These are phyloP conservation scores for Rhynchonycteris naso DNA, from an alignment of 2,797 vertebrate genomes.

Conservation along the genomic window DNA sequence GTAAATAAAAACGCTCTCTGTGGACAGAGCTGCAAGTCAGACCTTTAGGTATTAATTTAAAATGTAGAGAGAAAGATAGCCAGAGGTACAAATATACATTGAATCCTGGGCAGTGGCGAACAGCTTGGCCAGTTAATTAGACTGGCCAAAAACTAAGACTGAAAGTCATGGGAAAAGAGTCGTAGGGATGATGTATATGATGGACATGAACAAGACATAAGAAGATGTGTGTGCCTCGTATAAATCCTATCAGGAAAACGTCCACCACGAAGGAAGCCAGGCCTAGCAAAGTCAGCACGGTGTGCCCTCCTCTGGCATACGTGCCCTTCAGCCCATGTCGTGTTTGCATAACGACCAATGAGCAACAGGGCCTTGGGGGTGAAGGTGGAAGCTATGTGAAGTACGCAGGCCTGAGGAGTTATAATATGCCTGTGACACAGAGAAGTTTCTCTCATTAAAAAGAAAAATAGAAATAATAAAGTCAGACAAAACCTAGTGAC, in stretches of 20 bases:
- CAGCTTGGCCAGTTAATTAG: not conserved
- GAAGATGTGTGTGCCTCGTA: not conserved
- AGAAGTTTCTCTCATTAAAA: not conserved
- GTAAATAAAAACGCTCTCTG: not conserved
- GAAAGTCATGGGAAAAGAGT: not conserved
- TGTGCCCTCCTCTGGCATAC: not conserved
- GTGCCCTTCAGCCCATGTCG: not conserved
- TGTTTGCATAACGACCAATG: too few relatives aligned
- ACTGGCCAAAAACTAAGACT: not conserved
- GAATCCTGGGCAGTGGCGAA: not conserved
- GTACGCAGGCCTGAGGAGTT: not conserved
- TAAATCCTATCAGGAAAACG: not conserved
- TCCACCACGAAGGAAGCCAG: not conserved
- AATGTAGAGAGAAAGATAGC: not conserved
- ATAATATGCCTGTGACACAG: not conserved
- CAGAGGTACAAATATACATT: not conserved
- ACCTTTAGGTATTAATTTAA: not conserved
- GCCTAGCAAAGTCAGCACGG: not conserved
- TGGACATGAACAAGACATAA: not conserved
- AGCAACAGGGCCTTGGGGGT: not conserved
- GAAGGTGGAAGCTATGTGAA: not conserved
- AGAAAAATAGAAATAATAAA: not conserved
- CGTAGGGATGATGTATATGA: not conserved
- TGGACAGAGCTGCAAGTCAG: not conserved
- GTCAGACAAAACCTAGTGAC: not conserved